Evolutionary conservation across 2,888 invertebrate genomes (phyloP).

Genomic region (Brenthis hecate): DNA sequence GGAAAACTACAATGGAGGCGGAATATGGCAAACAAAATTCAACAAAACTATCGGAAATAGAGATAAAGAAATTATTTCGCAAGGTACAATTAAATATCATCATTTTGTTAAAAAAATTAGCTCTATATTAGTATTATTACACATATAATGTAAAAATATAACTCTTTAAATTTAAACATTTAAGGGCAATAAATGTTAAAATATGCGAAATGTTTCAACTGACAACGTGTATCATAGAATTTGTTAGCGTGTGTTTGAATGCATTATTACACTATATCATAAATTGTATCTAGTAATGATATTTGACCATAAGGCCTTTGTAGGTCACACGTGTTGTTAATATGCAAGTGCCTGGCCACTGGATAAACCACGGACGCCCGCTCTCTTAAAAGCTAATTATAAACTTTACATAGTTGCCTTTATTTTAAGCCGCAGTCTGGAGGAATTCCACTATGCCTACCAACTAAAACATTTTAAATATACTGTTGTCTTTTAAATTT

Average conservation of each 20-base stretch:
- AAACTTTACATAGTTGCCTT: slow-evolving; percentile 20
- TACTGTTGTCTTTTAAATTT: too few relatives aligned
- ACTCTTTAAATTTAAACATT: too few relatives aligned
- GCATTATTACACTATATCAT: slow-evolving; percentile 14
- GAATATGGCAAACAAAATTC: background rate
- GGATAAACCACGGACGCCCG: slow-evolving; percentile 33
- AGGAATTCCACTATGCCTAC: background rate
- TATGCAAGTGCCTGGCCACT: slow-evolving; percentile 35
- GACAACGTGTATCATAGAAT: background rate
- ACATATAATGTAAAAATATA: too few relatives aligned
- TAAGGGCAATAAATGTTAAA: too few relatives aligned
- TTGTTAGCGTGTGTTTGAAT: background rate
- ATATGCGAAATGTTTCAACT: too few relatives aligned
- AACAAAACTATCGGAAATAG: background rate
- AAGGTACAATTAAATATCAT: background rate
- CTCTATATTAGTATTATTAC: too few relatives aligned
- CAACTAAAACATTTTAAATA: too few relatives aligned
- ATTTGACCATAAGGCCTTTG: slow-evolving; percentile 36
- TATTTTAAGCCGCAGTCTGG: slow-evolving; percentile 14
- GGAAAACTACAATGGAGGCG: slow-evolving; percentile 11
- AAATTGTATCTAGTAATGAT: slow-evolving; percentile 21
- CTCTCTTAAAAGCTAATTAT: slow-evolving; percentile 22
- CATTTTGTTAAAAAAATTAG: background rate
- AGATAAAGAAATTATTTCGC: background rate
- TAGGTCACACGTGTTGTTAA: slow-evolving; percentile 45